These are phyloP conservation scores for Pseudochaenichthys georgianus DNA, from an alignment of 2,797 vertebrate genomes.

Conservation along the genomic window DNA sequence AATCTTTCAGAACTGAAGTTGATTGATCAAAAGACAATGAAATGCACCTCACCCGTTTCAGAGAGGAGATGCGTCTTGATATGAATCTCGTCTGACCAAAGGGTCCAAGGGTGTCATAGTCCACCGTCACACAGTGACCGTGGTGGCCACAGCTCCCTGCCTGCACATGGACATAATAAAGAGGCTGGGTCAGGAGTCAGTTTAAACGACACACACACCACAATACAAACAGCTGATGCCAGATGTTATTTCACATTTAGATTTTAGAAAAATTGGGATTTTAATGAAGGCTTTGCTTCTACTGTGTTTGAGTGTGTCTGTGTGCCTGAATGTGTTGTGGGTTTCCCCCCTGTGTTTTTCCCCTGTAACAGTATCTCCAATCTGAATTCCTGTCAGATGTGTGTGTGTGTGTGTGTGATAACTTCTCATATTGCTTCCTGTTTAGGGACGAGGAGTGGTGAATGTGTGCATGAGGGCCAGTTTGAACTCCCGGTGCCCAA, in stretches of 20 bases:
- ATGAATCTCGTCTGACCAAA: slow-evolving; percentile 90
- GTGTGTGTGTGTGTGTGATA: slow-evolving; percentile 66
- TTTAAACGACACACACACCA: slow-evolving; percentile 34
- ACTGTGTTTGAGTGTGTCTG: slow-evolving; percentile 1
- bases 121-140: slow-evolving; percentile 81
- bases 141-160: slow-evolving; percentile 85
- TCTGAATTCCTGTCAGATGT: slow-evolving; percentile 75
- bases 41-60: slow-evolving; percentile 79
- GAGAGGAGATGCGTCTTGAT: slow-evolving; percentile 78
- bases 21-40: background rate
- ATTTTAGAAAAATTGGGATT: slow-evolving; percentile 5
- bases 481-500: slow-evolving; percentile 28
- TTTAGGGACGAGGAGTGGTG: slow-evolving; percentile 51
- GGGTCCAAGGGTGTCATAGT: slow-evolving; percentile 90
- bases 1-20: background rate
- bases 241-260: background rate
- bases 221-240: slow-evolving; percentile 23
- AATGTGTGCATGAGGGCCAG: slow-evolving; percentile 21
- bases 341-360: slow-evolving; percentile 21
- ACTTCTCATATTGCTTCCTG: slow-evolving; percentile 72
- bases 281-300: slow-evolving; percentile 9
- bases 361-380: slow-evolving; percentile 45
- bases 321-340: slow-evolving; percentile 11
- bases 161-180: slow-evolving; percentile 68
- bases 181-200: slow-evolving; percentile 52